Evolutionary conservation across 2,113 vertebrate species (phyloP).

Genomic region (Pachyramphus minor): DNA sequence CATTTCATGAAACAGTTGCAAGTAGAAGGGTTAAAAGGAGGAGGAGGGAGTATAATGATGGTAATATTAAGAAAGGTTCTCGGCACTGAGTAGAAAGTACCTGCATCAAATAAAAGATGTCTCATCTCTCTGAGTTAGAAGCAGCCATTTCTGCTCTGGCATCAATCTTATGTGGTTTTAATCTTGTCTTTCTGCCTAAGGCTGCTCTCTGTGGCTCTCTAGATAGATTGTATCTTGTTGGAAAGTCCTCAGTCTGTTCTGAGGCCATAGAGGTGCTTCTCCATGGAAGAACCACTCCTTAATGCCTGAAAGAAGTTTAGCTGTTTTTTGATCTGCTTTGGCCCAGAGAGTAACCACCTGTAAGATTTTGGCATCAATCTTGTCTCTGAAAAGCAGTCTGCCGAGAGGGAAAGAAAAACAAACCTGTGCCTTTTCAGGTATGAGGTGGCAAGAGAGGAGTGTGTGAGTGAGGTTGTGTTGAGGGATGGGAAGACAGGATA

Average conservation of each 20-base stretch:
- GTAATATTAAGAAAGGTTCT: background rate
- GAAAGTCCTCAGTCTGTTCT: background rate
- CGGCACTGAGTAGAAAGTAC: background rate
- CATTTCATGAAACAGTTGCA: background rate
- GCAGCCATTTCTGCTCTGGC: background rate
- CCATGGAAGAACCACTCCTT: background rate
- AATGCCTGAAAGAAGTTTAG: background rate
- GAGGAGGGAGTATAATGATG: background rate
- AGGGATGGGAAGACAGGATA: background rate
- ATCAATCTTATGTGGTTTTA: background rate
- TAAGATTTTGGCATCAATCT: background rate
- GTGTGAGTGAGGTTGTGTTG: background rate
- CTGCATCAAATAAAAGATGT: background rate
- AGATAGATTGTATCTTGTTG: background rate
- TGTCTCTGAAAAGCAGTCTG: background rate
- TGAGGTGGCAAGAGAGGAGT: background rate
- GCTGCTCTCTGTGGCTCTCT: background rate
- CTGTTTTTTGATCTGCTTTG: background rate
- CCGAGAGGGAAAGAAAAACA: background rate
- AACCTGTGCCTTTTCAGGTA: background rate
- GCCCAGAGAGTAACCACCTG: background rate
- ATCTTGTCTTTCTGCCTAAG: background rate
- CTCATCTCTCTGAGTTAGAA: background rate
- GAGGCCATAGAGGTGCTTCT: background rate
- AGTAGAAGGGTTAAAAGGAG: background rate